Conservation (phyloP, 1,140 invertebrate species). For the Sitophilus oryzae region DNA sequence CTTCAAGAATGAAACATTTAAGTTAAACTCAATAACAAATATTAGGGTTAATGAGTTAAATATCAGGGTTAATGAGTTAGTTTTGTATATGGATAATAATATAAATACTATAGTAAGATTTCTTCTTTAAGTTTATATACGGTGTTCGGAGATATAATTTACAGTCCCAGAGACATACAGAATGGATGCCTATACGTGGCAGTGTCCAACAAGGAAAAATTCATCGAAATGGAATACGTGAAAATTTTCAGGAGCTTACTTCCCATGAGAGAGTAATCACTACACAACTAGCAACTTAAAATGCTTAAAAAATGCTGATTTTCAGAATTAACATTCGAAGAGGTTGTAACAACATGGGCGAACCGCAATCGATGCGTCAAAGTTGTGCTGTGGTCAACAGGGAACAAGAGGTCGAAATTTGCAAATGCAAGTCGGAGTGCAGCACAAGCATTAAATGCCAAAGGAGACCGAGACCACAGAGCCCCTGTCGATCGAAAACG, state of each 20-base stretch:
- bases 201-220: neutral
- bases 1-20: too few species aligned
- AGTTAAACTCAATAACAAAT: too few species aligned
- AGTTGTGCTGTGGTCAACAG: too few species aligned
- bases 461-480: too few species aligned
- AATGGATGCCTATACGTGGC: neutral
- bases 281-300: neutral
- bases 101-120: too few species aligned
- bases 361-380: neutral
- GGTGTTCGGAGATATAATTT: neutral
- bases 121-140: constrained; percentile 2
- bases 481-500: too few species aligned
- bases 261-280: neutral
- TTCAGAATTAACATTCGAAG: neutral
- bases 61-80: too few species aligned
- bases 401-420: neutral
- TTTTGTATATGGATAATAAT: too few species aligned
- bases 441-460: too few species aligned
- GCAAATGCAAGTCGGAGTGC: too few species aligned
- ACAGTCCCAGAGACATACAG: neutral
- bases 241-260: neutral
- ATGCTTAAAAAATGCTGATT: too few species aligned
- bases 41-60: too few species aligned
- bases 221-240: neutral
- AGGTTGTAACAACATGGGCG: neutral